Evolutionary conservation across 2,888 invertebrate species (phyloP).

Genomic region (Taphrorychus bicolor): DNA sequence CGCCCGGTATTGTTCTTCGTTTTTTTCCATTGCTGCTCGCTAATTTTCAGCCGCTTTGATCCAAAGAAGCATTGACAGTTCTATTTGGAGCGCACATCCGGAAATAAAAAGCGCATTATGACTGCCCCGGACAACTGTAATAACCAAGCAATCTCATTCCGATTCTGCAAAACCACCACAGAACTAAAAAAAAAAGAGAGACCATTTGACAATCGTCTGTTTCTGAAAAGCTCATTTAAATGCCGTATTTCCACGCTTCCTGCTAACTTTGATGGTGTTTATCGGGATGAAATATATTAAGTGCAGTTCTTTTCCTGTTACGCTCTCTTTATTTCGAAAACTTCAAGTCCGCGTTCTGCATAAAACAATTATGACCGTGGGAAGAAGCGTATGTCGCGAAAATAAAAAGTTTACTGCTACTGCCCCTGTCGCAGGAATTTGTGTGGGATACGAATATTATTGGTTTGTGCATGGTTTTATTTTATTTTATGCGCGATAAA

Average conservation of each 20-base stretch:
- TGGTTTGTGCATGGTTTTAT: background rate
- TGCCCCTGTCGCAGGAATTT: background rate
- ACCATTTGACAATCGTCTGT: slow-evolving; percentile 41
- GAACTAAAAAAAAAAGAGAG: slow-evolving; percentile 31
- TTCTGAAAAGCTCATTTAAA: slow-evolving; percentile 41
- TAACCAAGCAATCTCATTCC: slow-evolving; percentile 40
- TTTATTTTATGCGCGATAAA: background rate
- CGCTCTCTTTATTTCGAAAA: slow-evolving; percentile 22
- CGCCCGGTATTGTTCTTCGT: slow-evolving; percentile 3
- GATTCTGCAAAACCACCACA: slow-evolving; percentile 35
- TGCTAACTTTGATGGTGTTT: slow-evolving; percentile 39
- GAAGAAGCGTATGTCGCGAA: slow-evolving; percentile 9
- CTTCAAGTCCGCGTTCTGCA: slow-evolving; percentile 30
- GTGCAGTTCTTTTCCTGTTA: slow-evolving; percentile 34
- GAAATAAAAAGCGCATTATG: slow-evolving; percentile 36
- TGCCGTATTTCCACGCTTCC: slow-evolving; percentile 35
- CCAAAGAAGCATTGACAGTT: background rate
- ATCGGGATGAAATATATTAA: slow-evolving; percentile 38
- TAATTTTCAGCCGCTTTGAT: background rate
- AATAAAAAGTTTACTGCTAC: slow-evolving; percentile 17
- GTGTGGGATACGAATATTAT: no score
- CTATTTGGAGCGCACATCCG: background rate
- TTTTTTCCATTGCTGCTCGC: background rate
- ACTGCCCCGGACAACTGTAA: slow-evolving; percentile 39
- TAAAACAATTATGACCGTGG: slow-evolving; percentile 32